Base-by-base conservation (phyloP, 64 coral and sea anemone genomes). In the Dendronephthya gigantea region DNA sequence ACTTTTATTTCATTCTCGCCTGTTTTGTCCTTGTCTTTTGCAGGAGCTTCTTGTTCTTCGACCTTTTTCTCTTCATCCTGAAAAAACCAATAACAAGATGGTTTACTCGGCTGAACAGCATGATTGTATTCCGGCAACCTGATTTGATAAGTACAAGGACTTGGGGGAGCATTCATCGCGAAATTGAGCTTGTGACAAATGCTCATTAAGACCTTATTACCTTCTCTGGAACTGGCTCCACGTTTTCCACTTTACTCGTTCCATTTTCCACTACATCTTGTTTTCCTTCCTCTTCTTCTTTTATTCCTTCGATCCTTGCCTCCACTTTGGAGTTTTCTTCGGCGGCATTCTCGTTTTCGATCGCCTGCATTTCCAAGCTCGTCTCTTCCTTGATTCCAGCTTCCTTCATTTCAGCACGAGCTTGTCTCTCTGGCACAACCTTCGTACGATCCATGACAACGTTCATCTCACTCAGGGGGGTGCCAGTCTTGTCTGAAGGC, bases 351-450 rank as follows among this genome's bases (percentile, higher is more conserved):
- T 62, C 55, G 17, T 79, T 79, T 34, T 79, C 72, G 10, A 79
- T 79, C 7, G 72, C 72, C 29, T 79, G 72, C 72, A 79, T 79
- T 79, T 79, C 72, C 29, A 79, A 34, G 36, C 72, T 79, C 12
- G 72, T 79, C 29, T 79, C 72, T 79, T 79, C 72, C 72, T 79
- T 79, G 36, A 79, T 79, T 10, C 72, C 72, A 79, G 72, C 30
- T 19, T 79, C 72, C 36, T 79, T 79, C 72, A 79, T 79, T 79
- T 79, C 72, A 79, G 1, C 72, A 12, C 72, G 30, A 8, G 72
- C 19, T 19, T 19, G 55, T 19, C 55, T 19, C 55, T 62, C 55
- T 62, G 55, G 55, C 6, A 23, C 55, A 62, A 62, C 55, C 25
- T 62, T 62, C 0, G 1, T 62, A 7, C 55, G 55, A 62, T 62